Evolutionary conservation across 2,888 invertebrate genomes (phyloP).

Genomic region (Pherbina coryleti): DNA sequence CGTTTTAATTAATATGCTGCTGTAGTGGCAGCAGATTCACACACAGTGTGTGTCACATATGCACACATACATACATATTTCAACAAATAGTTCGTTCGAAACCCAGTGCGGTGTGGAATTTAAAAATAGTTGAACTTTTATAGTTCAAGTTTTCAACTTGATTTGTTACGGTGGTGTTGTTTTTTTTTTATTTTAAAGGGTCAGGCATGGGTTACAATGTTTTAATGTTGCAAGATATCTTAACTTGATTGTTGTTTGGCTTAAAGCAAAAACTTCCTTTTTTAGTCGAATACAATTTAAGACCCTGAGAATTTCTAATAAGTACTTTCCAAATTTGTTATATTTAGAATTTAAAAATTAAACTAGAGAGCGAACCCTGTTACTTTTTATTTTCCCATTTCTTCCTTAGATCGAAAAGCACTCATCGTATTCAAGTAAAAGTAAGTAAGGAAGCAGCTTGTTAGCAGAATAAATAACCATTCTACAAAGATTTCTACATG

Average conservation of each 20-base stretch:
- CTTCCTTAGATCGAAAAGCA: background rate
- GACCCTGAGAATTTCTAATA: too few species aligned
- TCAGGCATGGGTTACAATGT: too few species aligned
- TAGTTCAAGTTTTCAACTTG: background rate
- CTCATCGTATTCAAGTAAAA: background rate
- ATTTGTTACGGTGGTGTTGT: background rate
- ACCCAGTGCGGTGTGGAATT: background rate
- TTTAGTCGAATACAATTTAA: too few species aligned
- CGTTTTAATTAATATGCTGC: slow-evolving; percentile 67
- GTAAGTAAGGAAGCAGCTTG: slow-evolving; percentile 3
- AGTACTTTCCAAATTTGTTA: too few species aligned
- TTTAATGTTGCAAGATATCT: too few species aligned
- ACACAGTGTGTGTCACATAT: background rate
- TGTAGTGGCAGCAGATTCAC: slow-evolving; percentile 59
- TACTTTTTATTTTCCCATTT: too few species aligned
- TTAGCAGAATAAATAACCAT: slow-evolving; percentile 22
- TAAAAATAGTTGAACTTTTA: slow-evolving; percentile 14
- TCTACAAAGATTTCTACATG: background rate
- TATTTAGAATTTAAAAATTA: too few species aligned
- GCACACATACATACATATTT: background rate
- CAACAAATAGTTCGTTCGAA: background rate
- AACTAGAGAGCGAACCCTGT: too few species aligned
- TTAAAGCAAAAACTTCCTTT: too few species aligned
- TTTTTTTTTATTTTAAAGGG: too few species aligned
- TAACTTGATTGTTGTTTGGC: too few species aligned